Conservation (phyloP, 2,797 vertebrate species). For the Scarus forsteni region DNA sequence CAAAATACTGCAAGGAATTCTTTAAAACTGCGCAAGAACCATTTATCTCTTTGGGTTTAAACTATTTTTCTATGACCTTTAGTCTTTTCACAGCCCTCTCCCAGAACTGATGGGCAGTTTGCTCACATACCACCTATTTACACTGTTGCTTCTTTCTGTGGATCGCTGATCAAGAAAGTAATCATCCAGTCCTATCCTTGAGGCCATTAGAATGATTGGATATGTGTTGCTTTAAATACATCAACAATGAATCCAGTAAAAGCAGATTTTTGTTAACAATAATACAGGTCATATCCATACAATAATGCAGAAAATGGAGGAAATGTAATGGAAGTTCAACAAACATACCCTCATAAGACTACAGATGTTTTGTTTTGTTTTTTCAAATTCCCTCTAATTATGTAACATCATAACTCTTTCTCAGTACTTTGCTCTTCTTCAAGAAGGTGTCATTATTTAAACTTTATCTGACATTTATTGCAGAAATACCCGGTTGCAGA, state of each 20-base stretch:
- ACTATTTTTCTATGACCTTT: conserved; percentile 5
- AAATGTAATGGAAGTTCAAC: no score
- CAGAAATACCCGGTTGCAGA: no score
- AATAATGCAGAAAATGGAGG: not conserved
- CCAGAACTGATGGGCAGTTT: conserved; percentile 50
- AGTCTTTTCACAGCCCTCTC: conserved; percentile 40
- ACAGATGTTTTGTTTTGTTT: no score
- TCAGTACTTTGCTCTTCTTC: no score
- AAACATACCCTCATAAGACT: not conserved
- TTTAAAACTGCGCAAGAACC: not conserved
- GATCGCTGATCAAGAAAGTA: not conserved
- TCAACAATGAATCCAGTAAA: not conserved
- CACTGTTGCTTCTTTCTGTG: conserved; percentile 32
- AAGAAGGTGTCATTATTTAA: no score
- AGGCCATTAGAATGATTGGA: not conserved
- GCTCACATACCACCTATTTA: conserved; percentile 46
- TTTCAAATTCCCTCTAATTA: no score
- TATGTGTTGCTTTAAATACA: no score
- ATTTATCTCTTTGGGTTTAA: not conserved
- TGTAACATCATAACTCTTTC: no score
- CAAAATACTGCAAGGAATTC: not conserved
- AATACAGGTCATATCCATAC: not conserved
- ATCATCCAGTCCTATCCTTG: not conserved
- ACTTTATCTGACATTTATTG: no score
- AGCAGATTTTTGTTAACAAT: not conserved